A percentile compares a stretch with the other conserved stretches of the same genome.
Evolutionary conservation across 1,140 invertebrate genomes (phyloP).

Genomic region (Psilanteris sp.): DNA sequence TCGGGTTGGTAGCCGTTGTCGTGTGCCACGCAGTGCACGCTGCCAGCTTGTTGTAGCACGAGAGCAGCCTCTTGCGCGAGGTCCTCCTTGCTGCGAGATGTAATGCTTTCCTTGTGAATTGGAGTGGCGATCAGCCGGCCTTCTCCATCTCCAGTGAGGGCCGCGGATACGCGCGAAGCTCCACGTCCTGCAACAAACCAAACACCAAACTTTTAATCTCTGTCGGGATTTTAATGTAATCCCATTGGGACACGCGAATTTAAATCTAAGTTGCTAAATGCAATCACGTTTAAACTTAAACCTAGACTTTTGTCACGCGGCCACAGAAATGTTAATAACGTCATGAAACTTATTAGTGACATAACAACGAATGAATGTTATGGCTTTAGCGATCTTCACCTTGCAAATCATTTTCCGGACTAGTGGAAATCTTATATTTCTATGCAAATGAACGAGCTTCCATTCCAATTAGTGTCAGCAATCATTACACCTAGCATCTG

Average conservation of each 20-base stretch:
- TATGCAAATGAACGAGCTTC: conserved; percentile 1
- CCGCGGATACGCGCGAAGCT: conserved; percentile 72
- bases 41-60: conserved; percentile 84
- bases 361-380: conserved; percentile 19
- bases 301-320: conserved; percentile 24
- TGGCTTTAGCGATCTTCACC: neutral
- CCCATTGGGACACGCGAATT: too few relatives aligned
- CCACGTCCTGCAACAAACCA: conserved; percentile 75
- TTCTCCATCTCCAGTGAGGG: conserved; percentile 77
- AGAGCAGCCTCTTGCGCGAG: conserved; percentile 85
- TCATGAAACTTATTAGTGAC: conserved; percentile 33
- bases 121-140: conserved; percentile 79
- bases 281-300: too few relatives aligned
- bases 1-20: conserved; percentile 79
- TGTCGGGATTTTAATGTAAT: too few relatives aligned
- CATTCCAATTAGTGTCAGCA: conserved; percentile 8
- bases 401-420: neutral
- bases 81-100: conserved; percentile 83
- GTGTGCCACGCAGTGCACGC: conserved; percentile 82
- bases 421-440: conserved; percentile 6
- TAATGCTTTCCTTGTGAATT: conserved; percentile 84
- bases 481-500: conserved; percentile 12
- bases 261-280: too few relatives aligned
- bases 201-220: conserved; percentile 21
- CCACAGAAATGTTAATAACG: conserved; percentile 42